These are phyloP conservation scores for Augochlora pura DNA, from an alignment of 1,140 invertebrate genomes.

Conservation along the genomic window DNA sequence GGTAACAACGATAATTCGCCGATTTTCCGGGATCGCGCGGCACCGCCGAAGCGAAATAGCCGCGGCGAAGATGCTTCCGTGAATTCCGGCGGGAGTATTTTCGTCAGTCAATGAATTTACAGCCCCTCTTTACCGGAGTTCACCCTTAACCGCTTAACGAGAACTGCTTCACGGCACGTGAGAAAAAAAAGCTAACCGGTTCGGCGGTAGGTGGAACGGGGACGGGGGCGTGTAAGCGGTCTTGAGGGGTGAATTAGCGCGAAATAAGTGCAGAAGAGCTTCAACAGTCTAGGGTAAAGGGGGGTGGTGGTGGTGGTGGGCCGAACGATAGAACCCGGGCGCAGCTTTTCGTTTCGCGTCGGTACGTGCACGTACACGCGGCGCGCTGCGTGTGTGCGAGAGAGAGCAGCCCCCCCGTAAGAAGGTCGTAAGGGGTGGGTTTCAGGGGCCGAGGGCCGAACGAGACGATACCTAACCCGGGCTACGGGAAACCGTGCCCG, in stretches of 20 bases:
- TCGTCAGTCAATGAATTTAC: conserved; percentile 80
- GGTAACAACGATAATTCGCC: too few species aligned
- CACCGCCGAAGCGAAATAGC: conserved; percentile 41
- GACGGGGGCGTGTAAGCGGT: conserved; percentile 68
- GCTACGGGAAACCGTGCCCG: conserved; percentile 12
- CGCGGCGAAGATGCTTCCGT: conserved; percentile 57
- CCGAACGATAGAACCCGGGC: conserved; percentile 50
- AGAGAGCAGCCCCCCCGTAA: too few species aligned
- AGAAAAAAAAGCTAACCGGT: conserved; percentile 75
- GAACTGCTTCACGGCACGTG: conserved; percentile 77
- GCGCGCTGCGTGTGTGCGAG: conserved; percentile 25
- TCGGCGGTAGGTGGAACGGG: conserved; percentile 42
- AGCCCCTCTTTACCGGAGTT: conserved; percentile 72
- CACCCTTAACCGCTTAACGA: conserved; percentile 74
- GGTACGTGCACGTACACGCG: neutral
- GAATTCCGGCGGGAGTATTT: conserved; percentile 71
- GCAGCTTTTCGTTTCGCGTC: neutral
- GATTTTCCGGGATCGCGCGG: neutral
- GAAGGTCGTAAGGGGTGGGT: conserved; percentile 57
- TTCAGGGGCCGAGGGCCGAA: conserved; percentile 39
- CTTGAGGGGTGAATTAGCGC: conserved; percentile 78
- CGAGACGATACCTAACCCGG: conserved; percentile 61
- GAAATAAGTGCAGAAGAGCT: conserved; percentile 72
- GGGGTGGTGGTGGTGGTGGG: conserved; percentile 31
- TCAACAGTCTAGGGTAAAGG: conserved; percentile 32